Evolutionary conservation across 2,888 invertebrate species (phyloP).

Genomic region (Pyralis farinalis): DNA sequence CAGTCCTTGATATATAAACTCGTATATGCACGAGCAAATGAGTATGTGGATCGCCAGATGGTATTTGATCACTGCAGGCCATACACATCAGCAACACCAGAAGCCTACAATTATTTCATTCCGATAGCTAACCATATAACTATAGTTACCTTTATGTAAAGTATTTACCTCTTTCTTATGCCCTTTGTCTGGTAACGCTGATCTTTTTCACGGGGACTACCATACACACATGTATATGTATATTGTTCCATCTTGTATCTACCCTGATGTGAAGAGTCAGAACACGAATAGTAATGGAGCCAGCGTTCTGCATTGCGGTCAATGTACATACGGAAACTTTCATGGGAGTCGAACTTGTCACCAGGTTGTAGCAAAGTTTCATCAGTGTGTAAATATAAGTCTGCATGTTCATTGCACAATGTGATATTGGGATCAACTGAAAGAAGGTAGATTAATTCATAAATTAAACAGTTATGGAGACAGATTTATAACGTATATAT

Average conservation of each 20-base stretch:
- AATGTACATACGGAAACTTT: slow-evolving; percentile 41
- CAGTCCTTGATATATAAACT: no score
- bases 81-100: no score
- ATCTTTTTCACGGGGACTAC: slow-evolving; percentile 4
- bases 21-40: no score
- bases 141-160: not conserved
- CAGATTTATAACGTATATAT: no score
- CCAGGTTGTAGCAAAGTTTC: slow-evolving; percentile 38
- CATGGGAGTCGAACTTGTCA: slow-evolving; percentile 36
- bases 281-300: slow-evolving; percentile 43
- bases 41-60: no score
- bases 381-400: slow-evolving; percentile 20
- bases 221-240: slow-evolving; percentile 41
- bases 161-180: slow-evolving; percentile 33
- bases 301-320: slow-evolving; percentile 41
- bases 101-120: not conserved
- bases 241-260: slow-evolving; percentile 26
- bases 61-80: no score
- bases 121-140: not conserved
- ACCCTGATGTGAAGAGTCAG: slow-evolving; percentile 32
- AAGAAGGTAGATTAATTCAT: not conserved
- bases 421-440: slow-evolving; percentile 8
- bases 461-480: no score
- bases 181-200: slow-evolving; percentile 35
- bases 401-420: slow-evolving; percentile 5